These are phyloP conservation scores for Poecile montanus DNA, from an alignment of 2,797 vertebrate genomes.

Conservation along the genomic window DNA sequence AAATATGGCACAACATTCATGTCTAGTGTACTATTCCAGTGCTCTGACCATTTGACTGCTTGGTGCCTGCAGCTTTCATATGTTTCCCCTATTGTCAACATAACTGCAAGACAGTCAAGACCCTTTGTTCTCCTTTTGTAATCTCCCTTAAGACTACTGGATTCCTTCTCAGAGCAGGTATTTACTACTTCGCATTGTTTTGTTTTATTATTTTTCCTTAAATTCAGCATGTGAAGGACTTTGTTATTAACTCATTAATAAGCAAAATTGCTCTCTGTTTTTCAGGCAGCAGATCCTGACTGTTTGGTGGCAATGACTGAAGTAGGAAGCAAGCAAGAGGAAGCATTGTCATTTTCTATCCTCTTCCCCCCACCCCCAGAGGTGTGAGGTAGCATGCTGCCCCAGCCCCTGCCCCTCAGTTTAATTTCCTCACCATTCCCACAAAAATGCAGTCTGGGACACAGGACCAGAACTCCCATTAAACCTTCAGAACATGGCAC, in stretches of 20 bases:
- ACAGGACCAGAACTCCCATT: not conserved
- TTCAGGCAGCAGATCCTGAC: not conserved
- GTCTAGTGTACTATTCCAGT: accelerated
- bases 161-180: not conserved
- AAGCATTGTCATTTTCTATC: not conserved
- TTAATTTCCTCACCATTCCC: accelerated
- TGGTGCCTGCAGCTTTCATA: not conserved
- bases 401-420: accelerated
- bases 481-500: not conserved
- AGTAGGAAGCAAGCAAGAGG: not conserved
- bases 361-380: accelerated
- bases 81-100: accelerated
- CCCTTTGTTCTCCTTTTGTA: accelerated
- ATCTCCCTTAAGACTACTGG: not conserved
- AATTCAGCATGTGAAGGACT: not conserved
- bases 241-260: not conserved
- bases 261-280: not conserved
- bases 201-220: not conserved
- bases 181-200: not conserved
- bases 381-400: accelerated
- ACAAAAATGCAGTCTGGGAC: accelerated
- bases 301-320: not conserved
- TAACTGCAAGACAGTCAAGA: not conserved
- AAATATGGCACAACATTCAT: not conserved
- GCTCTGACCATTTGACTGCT: not conserved